Percentiles rank a stretch among this genome's conserved stretches.
phyloP scores from a whole-genome alignment of 2,888 invertebrate genomes.

The Eristalis intricaria region DNA sequence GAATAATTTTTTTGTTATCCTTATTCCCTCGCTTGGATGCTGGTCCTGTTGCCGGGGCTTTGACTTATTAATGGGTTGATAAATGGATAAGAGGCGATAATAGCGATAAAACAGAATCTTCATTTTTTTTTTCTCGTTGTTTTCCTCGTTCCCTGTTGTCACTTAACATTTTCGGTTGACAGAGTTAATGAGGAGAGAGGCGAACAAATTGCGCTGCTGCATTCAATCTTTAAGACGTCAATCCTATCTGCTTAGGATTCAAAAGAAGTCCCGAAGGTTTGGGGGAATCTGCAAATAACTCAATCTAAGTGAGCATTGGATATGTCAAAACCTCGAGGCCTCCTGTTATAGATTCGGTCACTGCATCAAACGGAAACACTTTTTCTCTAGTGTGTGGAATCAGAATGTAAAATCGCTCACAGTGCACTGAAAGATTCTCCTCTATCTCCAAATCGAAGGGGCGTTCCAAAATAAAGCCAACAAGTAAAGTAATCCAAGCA shows the following conservation, averaged over 20 bases:
- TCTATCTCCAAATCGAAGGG: too few species aligned
- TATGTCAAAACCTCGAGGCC: too few species aligned
- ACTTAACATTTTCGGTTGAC: not conserved
- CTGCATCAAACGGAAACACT: too few species aligned
- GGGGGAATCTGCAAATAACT: too few species aligned
- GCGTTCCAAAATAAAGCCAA: too few species aligned
- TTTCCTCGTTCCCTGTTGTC: not conserved
- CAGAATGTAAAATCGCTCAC: too few species aligned
- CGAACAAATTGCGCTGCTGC: not conserved
- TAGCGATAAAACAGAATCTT: constrained; percentile 37
- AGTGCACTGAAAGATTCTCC: too few species aligned
- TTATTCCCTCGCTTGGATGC: not conserved
- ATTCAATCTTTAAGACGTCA: not conserved
- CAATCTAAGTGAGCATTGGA: too few species aligned
- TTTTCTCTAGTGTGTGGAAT: too few species aligned
- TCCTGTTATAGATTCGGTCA: too few species aligned
- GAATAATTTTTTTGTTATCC: constrained; percentile 64
- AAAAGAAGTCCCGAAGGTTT: too few species aligned
- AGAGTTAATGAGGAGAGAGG: not conserved
- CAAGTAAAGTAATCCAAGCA: too few species aligned
- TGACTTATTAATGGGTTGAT: constrained; percentile 70
- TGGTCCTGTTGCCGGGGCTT: constrained; percentile 23
- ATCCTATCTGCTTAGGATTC: not conserved
- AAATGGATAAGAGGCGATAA: constrained; percentile 64
- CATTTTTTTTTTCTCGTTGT: not conserved